Evolutionary conservation across 2,888 invertebrate species (phyloP).

Genomic region (Mythimna impura): DNA sequence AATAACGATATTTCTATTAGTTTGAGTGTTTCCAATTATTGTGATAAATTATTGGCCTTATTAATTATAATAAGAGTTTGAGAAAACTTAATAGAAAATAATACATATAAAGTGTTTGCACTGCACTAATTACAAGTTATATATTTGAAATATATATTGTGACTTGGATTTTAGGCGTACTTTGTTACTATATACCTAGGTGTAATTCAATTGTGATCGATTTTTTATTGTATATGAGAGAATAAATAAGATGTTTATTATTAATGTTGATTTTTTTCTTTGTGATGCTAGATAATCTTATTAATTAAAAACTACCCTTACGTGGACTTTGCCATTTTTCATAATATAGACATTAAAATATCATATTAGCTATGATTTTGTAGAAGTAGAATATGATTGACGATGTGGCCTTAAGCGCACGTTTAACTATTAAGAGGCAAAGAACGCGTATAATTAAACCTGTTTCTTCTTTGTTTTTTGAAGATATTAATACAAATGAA

Average conservation of each 20-base stretch:
- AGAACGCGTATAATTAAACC: constrained; percentile 39
- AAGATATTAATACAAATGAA: constrained; percentile 33
- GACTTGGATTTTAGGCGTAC: constrained; percentile 59
- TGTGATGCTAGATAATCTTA: constrained; percentile 48
- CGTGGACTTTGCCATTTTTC: constrained; percentile 34
- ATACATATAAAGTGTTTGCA: constrained; percentile 33
- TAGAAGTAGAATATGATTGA: constrained; percentile 3
- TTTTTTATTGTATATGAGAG: constrained; percentile 71
- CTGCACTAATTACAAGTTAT: constrained; percentile 39
- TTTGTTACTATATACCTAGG: constrained; percentile 62
- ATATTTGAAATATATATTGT: constrained; percentile 55
- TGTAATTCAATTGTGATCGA: constrained; percentile 70
- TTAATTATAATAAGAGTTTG: constrained; percentile 4
- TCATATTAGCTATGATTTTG: neutral
- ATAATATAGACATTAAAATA: neutral
- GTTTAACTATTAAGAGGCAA: constrained; percentile 33
- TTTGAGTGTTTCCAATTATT: constrained; percentile 35
- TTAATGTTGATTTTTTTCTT: constrained; percentile 60
- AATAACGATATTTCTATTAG: constrained; percentile 30
- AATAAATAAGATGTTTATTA: constrained; percentile 73
- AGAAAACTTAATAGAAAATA: constrained; percentile 9
- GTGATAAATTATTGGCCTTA: constrained; percentile 57
- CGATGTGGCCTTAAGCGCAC: neutral
- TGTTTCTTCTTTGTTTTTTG: constrained; percentile 16
- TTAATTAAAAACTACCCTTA: constrained; percentile 20